phyloP scores from a whole-genome alignment of 2,797 vertebrate species.

The Todus mexicanus region DNA sequence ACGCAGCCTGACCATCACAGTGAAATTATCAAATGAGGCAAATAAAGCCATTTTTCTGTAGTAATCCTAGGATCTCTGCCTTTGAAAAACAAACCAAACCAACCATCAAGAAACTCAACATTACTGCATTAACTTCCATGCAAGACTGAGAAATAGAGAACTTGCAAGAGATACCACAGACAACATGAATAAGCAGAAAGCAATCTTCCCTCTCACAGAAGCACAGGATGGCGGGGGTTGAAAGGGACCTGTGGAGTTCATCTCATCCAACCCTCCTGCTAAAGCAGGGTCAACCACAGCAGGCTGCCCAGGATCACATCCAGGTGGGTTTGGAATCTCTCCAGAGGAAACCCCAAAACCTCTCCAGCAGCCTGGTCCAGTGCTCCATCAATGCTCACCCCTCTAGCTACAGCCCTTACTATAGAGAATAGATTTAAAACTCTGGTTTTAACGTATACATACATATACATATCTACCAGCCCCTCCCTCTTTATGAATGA shows the following conservation, averaged over 20 bases:
- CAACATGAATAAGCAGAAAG: background rate
- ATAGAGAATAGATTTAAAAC: background rate
- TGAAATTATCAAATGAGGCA: background rate
- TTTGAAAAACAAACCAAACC: background rate
- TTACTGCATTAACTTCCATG: background rate
- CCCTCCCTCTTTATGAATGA: background rate
- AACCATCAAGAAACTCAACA: accelerated
- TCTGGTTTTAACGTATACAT: background rate
- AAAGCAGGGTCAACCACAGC: background rate
- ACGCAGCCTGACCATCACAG: background rate
- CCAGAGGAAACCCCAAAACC: background rate
- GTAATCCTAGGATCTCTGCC: background rate
- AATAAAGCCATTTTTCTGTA: background rate
- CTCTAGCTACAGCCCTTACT: background rate
- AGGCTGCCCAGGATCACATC: background rate
- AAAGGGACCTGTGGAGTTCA: background rate
- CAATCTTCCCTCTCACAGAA: background rate
- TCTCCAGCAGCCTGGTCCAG: background rate
- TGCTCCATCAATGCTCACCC: background rate
- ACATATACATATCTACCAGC: background rate
- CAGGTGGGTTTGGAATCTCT: background rate
- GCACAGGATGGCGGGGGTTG: background rate
- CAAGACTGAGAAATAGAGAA: background rate
- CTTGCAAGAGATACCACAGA: background rate
- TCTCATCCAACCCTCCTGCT: background rate